Evolutionary conservation across 2,113 vertebrate species (phyloP).

Genomic region (Cathartes aura): DNA sequence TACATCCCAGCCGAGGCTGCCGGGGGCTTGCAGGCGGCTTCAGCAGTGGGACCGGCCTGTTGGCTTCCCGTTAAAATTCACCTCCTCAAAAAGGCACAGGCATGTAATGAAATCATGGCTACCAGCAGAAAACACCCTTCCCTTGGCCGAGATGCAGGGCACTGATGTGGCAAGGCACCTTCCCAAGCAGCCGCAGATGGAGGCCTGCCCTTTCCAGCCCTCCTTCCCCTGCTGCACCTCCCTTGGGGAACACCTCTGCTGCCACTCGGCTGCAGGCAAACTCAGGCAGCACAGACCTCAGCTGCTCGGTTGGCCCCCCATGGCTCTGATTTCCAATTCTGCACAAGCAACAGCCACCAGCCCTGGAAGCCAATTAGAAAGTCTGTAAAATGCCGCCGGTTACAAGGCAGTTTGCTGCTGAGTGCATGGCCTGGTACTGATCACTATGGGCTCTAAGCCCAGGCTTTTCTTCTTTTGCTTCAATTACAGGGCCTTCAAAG

Average conservation of each 20-base stretch:
- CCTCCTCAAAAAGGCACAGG: background rate
- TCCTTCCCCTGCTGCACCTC: background rate
- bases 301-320: background rate
- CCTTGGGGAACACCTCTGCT: background rate
- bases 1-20: background rate
- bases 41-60: background rate
- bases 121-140: background rate
- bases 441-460: constrained; percentile 39
- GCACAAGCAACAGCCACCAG: constrained; percentile 11
- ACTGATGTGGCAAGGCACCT: background rate
- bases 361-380: constrained; percentile 38
- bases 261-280: background rate
- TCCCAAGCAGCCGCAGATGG: background rate
- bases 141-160: background rate
- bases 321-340: constrained; percentile 23
- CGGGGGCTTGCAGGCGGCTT: background rate
- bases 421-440: constrained; percentile 35
- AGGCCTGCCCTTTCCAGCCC: background rate
- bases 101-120: background rate
- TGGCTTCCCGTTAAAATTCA: background rate
- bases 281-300: background rate
- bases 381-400: constrained; percentile 32
- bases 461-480: constrained; percentile 44
- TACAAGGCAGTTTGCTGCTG: constrained; percentile 7
- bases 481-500: constrained; percentile 43